Evolutionary conservation across 2,888 invertebrate species (phyloP), one percentile per base, ranked within the genome.

Genomic region (Drosophila longiperda): DNA sequence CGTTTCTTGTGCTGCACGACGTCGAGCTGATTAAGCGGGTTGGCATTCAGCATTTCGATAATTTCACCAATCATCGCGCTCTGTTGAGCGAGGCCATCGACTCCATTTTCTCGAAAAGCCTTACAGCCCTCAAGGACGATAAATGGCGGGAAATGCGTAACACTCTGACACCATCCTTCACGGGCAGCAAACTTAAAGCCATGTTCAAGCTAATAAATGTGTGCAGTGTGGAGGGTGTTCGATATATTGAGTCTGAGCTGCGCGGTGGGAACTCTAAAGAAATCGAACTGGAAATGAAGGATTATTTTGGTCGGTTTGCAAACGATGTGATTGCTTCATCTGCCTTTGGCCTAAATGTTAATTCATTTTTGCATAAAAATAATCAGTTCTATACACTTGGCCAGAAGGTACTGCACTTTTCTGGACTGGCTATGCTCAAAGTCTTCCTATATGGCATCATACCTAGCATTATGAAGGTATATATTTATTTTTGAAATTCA

Each of bases 311-410:
- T 23, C 78, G 91, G 6, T 91, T 80, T 60, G 78, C 90, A 34
- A 93, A 92, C 53, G 94, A 94, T 80, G 93, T 93, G 0, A 93
- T 94, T 29, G 94, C 94, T 0, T 92, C 93, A 0, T 90, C 92
- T 32, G 94, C 94, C 0, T 94, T 94, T 75, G 94, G 94, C 2
- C 80, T 94, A 1, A 91, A 90, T 68, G 93, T 95, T 3, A 93
- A 95, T 86, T 95, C 95, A 0, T 92, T 94, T 32, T 83, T 89
- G 17, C 92, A 95, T 1, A 91, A 90, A 42, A 83, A 94, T 20
- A 95, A 95, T 78, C 91, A 94, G 40, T 95, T 95, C 88, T 95
- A 94, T 73, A 70, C 78, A 3, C 94, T 93, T 88, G 94, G 94
- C 3, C 94, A 93, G 72, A 87, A 89, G 5, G 87, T 93, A 1